A percentile compares a stretch with the other conserved stretches of the same genome.
phyloP scores from a whole-genome alignment of 2,113 vertebrate genomes.

The Pollimyrus isidori region DNA sequence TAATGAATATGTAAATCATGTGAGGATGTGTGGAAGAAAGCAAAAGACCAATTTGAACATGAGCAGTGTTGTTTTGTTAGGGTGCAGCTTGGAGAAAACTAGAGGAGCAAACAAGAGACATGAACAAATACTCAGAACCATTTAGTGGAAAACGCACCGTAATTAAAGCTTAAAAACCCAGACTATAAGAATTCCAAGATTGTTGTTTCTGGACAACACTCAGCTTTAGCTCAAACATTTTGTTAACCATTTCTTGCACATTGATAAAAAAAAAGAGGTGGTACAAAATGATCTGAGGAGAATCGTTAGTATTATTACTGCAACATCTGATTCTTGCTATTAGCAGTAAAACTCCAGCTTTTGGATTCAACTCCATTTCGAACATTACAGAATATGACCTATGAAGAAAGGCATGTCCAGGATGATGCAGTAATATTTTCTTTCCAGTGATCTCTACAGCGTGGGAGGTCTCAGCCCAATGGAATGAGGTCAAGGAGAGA shows the following conservation, averaged over 20 bases:
- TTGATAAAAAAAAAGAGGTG: background rate
- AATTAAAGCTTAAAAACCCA: background rate
- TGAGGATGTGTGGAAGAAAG: background rate
- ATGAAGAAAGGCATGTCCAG: background rate
- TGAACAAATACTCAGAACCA: background rate
- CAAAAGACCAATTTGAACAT: background rate
- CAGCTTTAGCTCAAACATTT: background rate
- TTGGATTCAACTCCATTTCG: background rate
- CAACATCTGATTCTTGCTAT: background rate
- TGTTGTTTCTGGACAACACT: background rate
- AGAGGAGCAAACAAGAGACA: background rate
- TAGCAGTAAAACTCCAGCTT: background rate
- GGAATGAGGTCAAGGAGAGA: background rate
- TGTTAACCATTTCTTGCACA: background rate
- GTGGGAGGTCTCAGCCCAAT: background rate
- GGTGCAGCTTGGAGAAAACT: background rate
- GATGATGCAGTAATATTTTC: background rate
- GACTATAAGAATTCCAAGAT: background rate
- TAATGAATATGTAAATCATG: background rate
- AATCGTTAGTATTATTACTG: background rate
- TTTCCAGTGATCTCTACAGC: background rate
- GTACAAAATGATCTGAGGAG: background rate
- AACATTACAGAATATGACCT: constrained; percentile 2
- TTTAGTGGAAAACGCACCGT: background rate
- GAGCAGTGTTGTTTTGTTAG: background rate